Conservation (phyloP, 2,113 vertebrate genomes). For the Lophotis ruficrista region DNA sequence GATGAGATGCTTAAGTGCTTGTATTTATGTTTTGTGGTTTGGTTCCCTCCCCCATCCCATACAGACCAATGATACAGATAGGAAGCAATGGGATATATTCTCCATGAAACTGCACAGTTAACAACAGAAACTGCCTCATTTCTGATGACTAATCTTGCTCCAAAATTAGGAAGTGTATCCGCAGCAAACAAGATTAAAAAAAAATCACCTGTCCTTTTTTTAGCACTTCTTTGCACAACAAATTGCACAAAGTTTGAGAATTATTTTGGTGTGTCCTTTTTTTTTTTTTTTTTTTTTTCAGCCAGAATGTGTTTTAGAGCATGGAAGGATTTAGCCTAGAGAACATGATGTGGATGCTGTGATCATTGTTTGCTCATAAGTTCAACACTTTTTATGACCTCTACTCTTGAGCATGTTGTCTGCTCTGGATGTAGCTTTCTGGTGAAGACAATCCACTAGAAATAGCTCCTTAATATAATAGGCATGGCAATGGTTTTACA, state of each 20-base stretch:
- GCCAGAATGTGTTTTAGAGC: neutral
- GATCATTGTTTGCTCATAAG: neutral
- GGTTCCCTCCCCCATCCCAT: too few relatives aligned
- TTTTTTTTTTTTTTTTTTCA: neutral
- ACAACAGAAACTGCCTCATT: neutral
- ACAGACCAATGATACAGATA: neutral
- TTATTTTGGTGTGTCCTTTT: neutral
- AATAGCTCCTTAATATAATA: neutral
- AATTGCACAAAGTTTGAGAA: neutral
- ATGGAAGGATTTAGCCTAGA: neutral
- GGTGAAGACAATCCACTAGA: neutral
- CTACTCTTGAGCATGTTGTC: neutral
- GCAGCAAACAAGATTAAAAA: neutral
- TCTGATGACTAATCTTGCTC: neutral
- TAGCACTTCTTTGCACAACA: neutral
- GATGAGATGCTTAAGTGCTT: neutral
- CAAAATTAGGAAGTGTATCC: neutral
- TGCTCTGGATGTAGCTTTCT: neutral
- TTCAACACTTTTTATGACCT: neutral
- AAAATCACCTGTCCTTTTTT: neutral
- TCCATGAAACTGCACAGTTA: neutral
- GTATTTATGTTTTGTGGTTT: neutral
- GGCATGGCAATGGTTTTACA: neutral
- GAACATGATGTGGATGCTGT: neutral
- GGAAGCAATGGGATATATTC: neutral